Percentiles rank a stretch among this genome's conserved stretches.
Evolutionary conservation across 2,797 vertebrate species (phyloP).

Genomic region (Eulemur albifrons): DNA sequence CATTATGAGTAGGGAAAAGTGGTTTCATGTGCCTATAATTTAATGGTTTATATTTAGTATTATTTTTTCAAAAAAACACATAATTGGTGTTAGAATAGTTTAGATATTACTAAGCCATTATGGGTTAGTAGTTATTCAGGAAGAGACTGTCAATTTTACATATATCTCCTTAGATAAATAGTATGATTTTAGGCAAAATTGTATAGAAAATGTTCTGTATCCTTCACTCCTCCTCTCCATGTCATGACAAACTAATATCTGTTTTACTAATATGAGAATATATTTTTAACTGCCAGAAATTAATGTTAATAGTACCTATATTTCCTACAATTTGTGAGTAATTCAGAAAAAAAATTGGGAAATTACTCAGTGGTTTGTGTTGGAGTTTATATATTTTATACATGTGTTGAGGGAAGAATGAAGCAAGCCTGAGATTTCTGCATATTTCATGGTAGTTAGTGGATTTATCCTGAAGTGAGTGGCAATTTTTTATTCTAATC

Average conservation of each 20-base stretch:
- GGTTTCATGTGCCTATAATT: neutral
- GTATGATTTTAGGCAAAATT: neutral
- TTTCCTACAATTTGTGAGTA: neutral
- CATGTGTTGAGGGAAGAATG: neutral
- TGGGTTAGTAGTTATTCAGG: neutral
- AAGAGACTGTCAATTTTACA: neutral
- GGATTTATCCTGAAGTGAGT: neutral
- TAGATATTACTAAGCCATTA: neutral
- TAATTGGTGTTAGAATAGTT: neutral
- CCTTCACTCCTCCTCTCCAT: neutral
- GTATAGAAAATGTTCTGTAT: neutral
- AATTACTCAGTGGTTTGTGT: neutral
- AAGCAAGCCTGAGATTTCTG: neutral
- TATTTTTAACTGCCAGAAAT: neutral
- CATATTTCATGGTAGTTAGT: neutral
- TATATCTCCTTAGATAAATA: neutral
- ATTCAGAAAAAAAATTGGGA: neutral
- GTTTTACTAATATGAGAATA: neutral
- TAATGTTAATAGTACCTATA: neutral
- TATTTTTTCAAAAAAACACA: conserved; percentile 7
- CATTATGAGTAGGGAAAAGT: neutral
- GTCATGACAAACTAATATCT: neutral
- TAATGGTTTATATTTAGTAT: neutral
- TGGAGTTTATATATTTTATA: neutral
- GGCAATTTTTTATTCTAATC: neutral